Evolutionary conservation across 2,113 vertebrate genomes (phyloP).

Genomic region (Pantherophis guttatus): DNA sequence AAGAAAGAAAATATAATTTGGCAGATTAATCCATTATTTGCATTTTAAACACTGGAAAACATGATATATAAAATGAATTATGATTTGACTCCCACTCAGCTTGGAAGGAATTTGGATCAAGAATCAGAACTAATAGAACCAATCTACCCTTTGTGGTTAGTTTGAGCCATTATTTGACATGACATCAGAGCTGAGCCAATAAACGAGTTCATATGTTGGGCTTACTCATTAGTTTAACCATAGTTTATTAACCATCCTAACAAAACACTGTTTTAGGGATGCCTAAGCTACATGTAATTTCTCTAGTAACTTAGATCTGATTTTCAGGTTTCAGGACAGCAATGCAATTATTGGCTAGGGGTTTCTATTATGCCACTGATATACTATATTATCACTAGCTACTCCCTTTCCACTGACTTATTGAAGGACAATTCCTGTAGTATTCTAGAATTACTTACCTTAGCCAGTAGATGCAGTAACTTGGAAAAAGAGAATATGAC

Average conservation of each 20-base stretch:
- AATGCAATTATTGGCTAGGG: no score
- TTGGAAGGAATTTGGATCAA: not conserved
- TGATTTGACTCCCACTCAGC: not conserved
- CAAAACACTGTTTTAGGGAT: not conserved
- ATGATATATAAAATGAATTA: not conserved
- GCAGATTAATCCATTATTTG: not conserved
- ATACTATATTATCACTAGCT: not conserved
- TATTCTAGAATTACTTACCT: not conserved
- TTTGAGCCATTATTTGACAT: not conserved
- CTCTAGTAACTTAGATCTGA: no score
- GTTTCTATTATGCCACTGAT: not conserved
- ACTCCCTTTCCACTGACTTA: not conserved
- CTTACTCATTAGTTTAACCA: not conserved
- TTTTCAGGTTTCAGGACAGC: not conserved
- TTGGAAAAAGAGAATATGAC: not conserved
- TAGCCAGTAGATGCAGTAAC: not conserved
- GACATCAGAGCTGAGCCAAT: not conserved
- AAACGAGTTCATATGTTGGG: not conserved
- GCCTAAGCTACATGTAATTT: not conserved
- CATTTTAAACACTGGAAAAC: not conserved
- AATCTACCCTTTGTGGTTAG: not conserved
- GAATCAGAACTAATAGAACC: not conserved
- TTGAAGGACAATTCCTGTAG: no score
- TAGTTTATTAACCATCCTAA: not conserved
- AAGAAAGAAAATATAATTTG: not conserved